phyloP scores from a whole-genome alignment of 1,140 invertebrate genomes.

The Dolichoris vasculosae region DNA sequence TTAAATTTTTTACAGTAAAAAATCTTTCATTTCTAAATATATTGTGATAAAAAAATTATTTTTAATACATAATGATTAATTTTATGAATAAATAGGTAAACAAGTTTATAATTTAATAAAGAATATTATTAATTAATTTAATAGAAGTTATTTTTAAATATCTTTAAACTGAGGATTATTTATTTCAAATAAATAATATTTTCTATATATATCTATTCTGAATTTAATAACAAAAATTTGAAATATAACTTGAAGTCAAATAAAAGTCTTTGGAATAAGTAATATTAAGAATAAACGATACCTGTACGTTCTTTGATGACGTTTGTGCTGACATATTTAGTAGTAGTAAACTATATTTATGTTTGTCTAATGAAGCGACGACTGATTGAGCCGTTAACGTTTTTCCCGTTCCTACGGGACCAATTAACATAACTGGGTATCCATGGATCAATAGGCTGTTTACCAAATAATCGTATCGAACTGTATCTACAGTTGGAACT shows the following conservation, averaged over 20 bases:
- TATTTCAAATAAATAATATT: no score
- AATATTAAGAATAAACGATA: slow-evolving; percentile 37
- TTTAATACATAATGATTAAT: no score
- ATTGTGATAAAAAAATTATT: no score
- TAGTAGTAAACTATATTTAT: slow-evolving; percentile 80
- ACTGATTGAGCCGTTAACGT: slow-evolving; percentile 84
- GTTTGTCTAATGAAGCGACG: slow-evolving; percentile 77
- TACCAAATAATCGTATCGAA: slow-evolving; percentile 85
- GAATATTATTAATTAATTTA: no score
- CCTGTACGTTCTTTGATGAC: slow-evolving; percentile 82
- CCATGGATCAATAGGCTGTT: slow-evolving; percentile 78
- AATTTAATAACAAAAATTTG: no score
- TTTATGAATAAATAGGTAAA: no score
- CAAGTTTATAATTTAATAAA: no score
- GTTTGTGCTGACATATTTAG: slow-evolving; percentile 92
- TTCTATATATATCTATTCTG: no score
- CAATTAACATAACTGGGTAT: slow-evolving; percentile 83
- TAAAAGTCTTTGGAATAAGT: background rate
- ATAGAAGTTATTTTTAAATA: no score
- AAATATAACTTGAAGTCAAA: background rate
- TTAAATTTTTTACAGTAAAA: no score
- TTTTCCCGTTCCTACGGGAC: slow-evolving; percentile 88
- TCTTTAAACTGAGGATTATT: no score
- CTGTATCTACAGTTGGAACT: slow-evolving; percentile 88
- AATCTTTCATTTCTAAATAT: no score